Conservation (phyloP, 2,113 vertebrate genomes). For the Aramus guarauna region DNA sequence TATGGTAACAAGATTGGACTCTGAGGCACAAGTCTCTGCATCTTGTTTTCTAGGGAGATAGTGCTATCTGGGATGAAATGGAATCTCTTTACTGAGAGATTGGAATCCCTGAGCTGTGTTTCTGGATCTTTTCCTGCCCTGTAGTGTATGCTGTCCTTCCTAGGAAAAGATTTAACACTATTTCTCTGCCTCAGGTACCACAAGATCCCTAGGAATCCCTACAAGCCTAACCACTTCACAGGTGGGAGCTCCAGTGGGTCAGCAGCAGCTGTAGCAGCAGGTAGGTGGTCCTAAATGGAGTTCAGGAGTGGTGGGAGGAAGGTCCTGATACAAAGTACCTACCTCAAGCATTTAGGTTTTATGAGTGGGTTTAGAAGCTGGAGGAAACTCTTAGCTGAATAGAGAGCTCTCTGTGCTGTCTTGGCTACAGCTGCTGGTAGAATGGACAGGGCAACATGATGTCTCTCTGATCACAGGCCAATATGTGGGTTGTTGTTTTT, state of each 20-base stretch:
- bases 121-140: neutral
- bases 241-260: constrained; percentile 72
- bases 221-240: constrained; percentile 60
- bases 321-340: neutral
- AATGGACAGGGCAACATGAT: neutral
- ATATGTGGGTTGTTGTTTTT: neutral
- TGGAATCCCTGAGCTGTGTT: neutral
- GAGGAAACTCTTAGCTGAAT: neutral
- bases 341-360: neutral
- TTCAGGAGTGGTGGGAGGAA: neutral
- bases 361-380: neutral
- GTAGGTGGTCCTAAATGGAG: neutral
- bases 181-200: constrained; percentile 56
- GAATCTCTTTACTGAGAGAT: neutral
- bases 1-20: neutral
- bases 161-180: neutral
- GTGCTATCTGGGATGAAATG: neutral
- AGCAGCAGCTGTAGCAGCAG: constrained; percentile 68
- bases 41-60: neutral
- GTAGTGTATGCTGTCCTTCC: neutral
- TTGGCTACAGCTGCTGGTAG: neutral
- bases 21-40: neutral
- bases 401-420: neutral
- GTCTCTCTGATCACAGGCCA: neutral
- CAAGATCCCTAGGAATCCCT: constrained; percentile 65